Evolutionary conservation across 1,140 invertebrate genomes (phyloP), one percentile per base, ranked within the genome.

Genomic region (Lasioglossum baleicum): DNA sequence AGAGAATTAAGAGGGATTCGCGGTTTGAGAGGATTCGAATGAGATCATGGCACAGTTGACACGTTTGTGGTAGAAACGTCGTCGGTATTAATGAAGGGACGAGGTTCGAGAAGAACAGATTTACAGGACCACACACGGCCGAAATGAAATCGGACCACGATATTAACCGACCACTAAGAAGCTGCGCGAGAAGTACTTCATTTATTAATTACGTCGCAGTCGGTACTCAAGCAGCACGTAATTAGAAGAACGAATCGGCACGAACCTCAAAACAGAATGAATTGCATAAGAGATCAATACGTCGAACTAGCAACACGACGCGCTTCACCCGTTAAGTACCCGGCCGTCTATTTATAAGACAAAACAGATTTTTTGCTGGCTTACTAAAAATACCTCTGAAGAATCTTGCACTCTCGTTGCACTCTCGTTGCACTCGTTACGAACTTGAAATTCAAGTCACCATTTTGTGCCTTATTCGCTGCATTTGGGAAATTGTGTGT

Each of bases 211-310:
- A 70, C 15, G 51, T n/a, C 56, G 20, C 40, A 7, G 42, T 60
- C 48, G 56, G 44, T 44, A 22, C 53, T 77, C 44, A 20, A 51
- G 26, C 11, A 31, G 40, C 11, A n/a, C 15, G 63, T 77, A 70
- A 77, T 77, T 77, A 70, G 22, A 70, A 51, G 31, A 40, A 51
- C 40, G 58, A 77, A 63, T 26, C 40, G 58, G 15, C n/a, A 40
- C 58, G 66, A 31, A 51, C 75, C 66, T 70, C 56, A 77, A 77
- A 77, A 60, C 75, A 63, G 67, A 77, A 70, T 70, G 67, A 77
- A 77, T 61, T 63, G 61, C 75, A 53, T 69, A 63, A 70, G 75
- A 70, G 75, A 77, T 77, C 75, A 42, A 51, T 77, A 63, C 35
- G 56, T n/a, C 13, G 67, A 77, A 67, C 67, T 77, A 17, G 48